Evolutionary conservation across 2,888 invertebrate genomes (phyloP).

Genomic region (Chesias legatella): DNA sequence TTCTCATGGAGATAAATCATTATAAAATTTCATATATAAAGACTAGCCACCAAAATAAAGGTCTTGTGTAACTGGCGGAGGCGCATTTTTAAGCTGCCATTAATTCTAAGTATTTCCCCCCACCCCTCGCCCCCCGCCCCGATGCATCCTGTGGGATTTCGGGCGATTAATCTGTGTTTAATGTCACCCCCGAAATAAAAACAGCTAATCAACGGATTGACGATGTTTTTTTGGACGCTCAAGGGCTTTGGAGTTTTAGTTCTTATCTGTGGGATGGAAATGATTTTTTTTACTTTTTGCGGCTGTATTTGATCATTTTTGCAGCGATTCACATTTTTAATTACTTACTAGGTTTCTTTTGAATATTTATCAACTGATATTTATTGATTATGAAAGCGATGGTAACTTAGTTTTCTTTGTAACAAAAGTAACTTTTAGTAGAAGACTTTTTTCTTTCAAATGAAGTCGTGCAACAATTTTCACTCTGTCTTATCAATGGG

Average conservation of each 20-base stretch:
- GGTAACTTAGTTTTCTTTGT: too few relatives aligned
- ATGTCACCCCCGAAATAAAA: constrained; percentile 72
- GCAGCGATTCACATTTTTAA: too few relatives aligned
- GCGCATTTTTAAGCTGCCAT: constrained; percentile 68
- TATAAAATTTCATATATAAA: too few relatives aligned
- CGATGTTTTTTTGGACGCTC: constrained; percentile 51
- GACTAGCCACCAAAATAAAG: constrained; percentile 22
- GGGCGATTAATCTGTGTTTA: constrained; percentile 75
- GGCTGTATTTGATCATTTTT: neutral
- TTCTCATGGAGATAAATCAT: too few relatives aligned
- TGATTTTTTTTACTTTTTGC: constrained; percentile 19
- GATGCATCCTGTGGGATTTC: constrained; percentile 50
- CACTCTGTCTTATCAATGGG: too few relatives aligned
- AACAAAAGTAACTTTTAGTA: too few relatives aligned
- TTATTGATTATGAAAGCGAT: too few relatives aligned
- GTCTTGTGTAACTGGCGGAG: constrained; percentile 37
- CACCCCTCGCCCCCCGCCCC: constrained; percentile 41
- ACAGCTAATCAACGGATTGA: constrained; percentile 77
- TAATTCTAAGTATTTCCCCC: constrained; percentile 61
- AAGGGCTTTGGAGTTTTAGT: constrained; percentile 35
- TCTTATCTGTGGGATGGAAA: constrained; percentile 27
- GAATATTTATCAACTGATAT: too few relatives aligned
- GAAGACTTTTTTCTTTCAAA: too few relatives aligned
- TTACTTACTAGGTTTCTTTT: too few relatives aligned
- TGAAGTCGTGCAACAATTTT: too few relatives aligned